Conservation (phyloP, 2,113 vertebrate species). For the Grammomys dolichurus region DNA sequence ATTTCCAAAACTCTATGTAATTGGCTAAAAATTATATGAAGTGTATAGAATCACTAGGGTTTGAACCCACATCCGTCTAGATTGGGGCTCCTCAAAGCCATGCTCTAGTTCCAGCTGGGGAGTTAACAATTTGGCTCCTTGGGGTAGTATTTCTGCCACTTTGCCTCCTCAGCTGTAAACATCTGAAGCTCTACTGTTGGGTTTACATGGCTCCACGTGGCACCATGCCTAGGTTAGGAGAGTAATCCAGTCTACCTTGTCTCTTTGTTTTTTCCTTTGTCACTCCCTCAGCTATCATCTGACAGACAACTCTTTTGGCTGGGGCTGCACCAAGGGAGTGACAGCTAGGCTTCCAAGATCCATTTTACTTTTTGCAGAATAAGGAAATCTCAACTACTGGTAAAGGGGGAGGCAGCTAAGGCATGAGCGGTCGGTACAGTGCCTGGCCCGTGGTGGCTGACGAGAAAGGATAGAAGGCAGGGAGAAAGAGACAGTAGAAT, state of each 20-base stretch:
- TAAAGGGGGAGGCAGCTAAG: not conserved
- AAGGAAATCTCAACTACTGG: not conserved
- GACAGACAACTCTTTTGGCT: not conserved
- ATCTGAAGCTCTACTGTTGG: not conserved
- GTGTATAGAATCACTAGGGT: not conserved
- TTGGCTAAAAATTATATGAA: not conserved
- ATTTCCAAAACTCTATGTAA: not conserved
- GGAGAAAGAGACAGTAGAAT: not conserved
- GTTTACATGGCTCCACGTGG: not conserved
- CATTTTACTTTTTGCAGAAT: conserved; percentile 43
- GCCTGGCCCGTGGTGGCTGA: not conserved
- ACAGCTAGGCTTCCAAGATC: not conserved
- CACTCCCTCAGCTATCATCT: not conserved
- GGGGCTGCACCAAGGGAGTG: not conserved
- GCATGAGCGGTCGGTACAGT: not conserved
- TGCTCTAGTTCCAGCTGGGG: not conserved
- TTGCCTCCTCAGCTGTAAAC: not conserved
- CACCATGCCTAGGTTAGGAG: not conserved
- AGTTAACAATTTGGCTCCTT: not conserved
- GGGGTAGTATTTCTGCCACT: not conserved
- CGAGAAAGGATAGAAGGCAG: not conserved
- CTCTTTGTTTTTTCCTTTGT: not conserved
- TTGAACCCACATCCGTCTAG: not conserved
- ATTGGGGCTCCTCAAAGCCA: not conserved
- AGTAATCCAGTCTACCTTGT: not conserved